Base-by-base conservation (phyloP, 2,888 invertebrate species). In the Leptura quadrifasciata region DNA sequence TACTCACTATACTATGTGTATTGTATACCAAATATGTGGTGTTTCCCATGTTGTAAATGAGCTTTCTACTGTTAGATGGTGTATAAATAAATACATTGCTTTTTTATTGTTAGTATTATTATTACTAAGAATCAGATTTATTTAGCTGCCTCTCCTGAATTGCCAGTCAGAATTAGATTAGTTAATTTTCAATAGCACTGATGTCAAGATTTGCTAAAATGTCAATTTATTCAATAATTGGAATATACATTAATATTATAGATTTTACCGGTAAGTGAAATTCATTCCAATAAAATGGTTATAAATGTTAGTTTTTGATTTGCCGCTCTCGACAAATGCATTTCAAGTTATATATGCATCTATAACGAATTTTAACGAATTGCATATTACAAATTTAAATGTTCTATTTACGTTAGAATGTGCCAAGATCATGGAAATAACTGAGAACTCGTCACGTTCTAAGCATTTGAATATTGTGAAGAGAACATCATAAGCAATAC, bases 361-460 rank as follows among this genome's bases (percentile, higher is more conserved):
- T 86, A 84, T 86, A 85, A 84, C 85, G 85, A 85, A 85, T 85
- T 85, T 84, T 85, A 85, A 85, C 85, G 84, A 85, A 86, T 85
- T 84, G 84, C 85, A 85, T 85, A 86, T 86, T 86, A 85, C 85
- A 85, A 86, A 84, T 86, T 85, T 84, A 84, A 86, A 71, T 60
- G 71, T 71, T 61, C 71, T 12, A 71, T 71, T 71, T 71, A 20
- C 47, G 61, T 35, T 35, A 71, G 71, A 60, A 47, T 31, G 61
- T 47, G 57, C 61, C 15, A 61, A 60, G 21, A 27, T 18, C 5
- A 31, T 10, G 27, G 35, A 15, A 21, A 21, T 61, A n/a, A n/a
- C 60, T 17, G 12, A 5, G 20, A n/a, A n/a, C 10, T 2, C 15
- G 0, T 63, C 72, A 73, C 57, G 65, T 63, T 73, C 75, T 71